Base-by-base conservation (phyloP, 2,797 vertebrate species). In the Discoglossus pictus region DNA sequence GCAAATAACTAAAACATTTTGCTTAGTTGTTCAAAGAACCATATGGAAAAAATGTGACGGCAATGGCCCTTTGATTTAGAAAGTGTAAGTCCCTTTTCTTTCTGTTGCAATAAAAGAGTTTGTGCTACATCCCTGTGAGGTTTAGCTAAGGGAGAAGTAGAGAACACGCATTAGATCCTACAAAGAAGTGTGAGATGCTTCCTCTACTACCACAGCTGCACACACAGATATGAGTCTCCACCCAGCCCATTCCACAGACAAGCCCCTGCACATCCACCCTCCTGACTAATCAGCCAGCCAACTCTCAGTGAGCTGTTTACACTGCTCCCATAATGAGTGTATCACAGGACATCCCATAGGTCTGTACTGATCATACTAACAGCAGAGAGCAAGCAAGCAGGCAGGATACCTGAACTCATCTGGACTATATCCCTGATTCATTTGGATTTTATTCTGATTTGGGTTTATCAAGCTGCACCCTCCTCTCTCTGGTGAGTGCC, bases 171-270 rank as follows among this genome's bases (percentile, higher is more conserved):
- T 3, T 2, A 24, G 13, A 11, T 56, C 34, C 13, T 8, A 56
- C 38, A 38, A n/a, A 54, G 13, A 47, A 62, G 21, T 44, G 24
- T 31, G 40, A 31, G 17, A 38, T 11, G 18, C 50, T 56, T 59
- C 35, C 52, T 34, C 20, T 61, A 12, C 55, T 31, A 8, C 24
- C n/a, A 21, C 52, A 50, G 21, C 15, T 44, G 56, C 56, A 46
- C 13, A 47, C 38, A 27, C 2, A 39, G 38, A 9, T 59, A 47
- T 56, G 53, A 25, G 31, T 67, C 67, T 63, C 67, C 67, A 63
- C 67, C 67, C 67, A 48, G 21, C 42, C 44, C 67, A 62, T 62
- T 48, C 13, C 60, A 18, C 44, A n/a, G 25, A 70, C 67, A 12
- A 40, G 67, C 23, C 42, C 11, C 34, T 48, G 43, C 67, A 63